phyloP scores from a whole-genome alignment of 2,113 vertebrate genomes.

The Bubalus kerabau region DNA sequence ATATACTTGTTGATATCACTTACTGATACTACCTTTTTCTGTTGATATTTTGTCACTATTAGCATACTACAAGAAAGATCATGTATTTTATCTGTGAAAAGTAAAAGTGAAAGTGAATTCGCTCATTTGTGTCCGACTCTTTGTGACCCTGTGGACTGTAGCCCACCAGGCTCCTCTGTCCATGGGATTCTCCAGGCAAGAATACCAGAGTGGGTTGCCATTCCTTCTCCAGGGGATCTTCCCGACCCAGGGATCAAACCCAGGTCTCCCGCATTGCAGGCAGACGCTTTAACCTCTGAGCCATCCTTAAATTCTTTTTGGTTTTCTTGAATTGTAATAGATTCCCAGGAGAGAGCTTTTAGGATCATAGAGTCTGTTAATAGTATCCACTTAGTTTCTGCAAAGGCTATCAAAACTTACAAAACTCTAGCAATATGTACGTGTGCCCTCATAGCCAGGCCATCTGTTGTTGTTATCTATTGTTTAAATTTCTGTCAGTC shows the following conservation, averaged over 20 bases:
- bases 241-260: accelerated
- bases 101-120: no score
- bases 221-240: no score
- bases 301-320: neutral
- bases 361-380: neutral
- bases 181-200: no score
- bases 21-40: neutral
- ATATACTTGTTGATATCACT: neutral
- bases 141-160: no score
- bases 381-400: neutral
- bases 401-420: neutral
- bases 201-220: no score
- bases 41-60: neutral
- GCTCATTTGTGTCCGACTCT: accelerated
- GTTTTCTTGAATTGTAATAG: neutral
- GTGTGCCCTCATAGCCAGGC: neutral
- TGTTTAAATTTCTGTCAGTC: neutral
- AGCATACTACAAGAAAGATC: neutral
- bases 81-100: neutral
- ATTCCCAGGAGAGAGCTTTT: neutral
- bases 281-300: no score
- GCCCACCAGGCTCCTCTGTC: no score
- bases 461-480: neutral
- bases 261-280: no score
- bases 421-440: neutral